These are phyloP conservation scores for Pseudonaja textilis DNA, from an alignment of 2,113 vertebrate genomes.

Conservation along the genomic window DNA sequence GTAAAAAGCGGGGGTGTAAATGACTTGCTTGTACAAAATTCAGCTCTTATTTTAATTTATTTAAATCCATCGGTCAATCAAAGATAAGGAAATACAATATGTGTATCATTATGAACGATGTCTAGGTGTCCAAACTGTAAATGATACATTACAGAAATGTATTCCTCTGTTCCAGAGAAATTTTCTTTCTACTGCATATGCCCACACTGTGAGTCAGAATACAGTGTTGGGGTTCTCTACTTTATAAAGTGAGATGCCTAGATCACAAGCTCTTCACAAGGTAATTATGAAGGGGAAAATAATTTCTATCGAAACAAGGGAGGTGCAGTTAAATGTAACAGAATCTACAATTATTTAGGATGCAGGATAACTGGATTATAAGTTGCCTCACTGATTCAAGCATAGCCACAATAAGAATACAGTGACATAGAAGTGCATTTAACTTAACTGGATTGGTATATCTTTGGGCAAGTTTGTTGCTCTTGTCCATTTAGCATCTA, in stretches of 20 bases:
- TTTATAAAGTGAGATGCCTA: not conserved
- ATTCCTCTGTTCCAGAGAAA: not conserved
- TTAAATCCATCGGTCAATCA: not conserved
- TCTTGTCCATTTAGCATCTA: not conserved
- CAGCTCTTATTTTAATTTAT: not conserved
- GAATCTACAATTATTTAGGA: not conserved
- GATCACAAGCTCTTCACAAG: not conserved
- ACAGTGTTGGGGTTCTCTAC: not conserved
- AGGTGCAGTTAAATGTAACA: not conserved
- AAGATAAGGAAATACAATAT: not conserved
- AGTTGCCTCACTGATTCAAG: not conserved
- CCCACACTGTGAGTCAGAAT: not conserved
- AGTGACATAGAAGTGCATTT: not conserved
- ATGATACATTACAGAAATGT: not conserved
- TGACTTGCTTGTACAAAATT: conserved; percentile 6
- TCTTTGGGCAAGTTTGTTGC: not conserved
- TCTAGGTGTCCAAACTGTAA: not conserved
- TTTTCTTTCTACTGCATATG: not conserved
- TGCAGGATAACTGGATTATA: not conserved
- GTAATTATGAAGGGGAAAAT: not conserved
- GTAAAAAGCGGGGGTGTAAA: not conserved
- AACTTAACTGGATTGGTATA: not conserved
- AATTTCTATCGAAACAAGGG: not conserved
- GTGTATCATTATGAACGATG: not conserved
- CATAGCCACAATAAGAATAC: not conserved